A percentile compares a stretch with the other conserved stretches of the same genome.
These are phyloP conservation scores for Microtus pennsylvanicus DNA, from an alignment of 2,113 vertebrate genomes.

Conservation along the genomic window DNA sequence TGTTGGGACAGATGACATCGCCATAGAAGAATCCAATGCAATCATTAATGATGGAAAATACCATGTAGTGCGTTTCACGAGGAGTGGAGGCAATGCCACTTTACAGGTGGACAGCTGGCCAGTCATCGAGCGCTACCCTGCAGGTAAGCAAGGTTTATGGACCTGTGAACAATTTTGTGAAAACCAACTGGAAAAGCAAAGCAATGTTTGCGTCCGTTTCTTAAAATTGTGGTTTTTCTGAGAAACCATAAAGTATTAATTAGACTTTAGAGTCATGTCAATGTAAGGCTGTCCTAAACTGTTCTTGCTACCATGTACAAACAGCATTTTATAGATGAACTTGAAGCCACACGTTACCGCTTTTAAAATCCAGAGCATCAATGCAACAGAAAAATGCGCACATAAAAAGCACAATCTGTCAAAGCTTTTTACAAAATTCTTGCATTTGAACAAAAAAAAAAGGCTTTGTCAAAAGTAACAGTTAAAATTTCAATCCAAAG, in stretches of 20 bases:
- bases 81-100: slow-evolving; percentile 99
- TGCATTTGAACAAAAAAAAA: slow-evolving; percentile 82
- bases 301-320: slow-evolving; percentile 78
- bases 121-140: slow-evolving; percentile 98
- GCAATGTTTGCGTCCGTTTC: slow-evolving; percentile 69
- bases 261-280: slow-evolving; percentile 75
- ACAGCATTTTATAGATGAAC: slow-evolving; percentile 84
- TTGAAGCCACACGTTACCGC: slow-evolving; percentile 78
- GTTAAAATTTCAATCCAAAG: slow-evolving; percentile 57
- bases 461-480: slow-evolving; percentile 96
- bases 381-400: slow-evolving; percentile 78
- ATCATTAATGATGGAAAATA: slow-evolving; percentile 99
- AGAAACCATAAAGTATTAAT: slow-evolving; percentile 72
- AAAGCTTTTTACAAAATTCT: slow-evolving; percentile 80
- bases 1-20: slow-evolving; percentile 99
- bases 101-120: slow-evolving; percentile 99
- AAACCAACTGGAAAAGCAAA: slow-evolving; percentile 49
- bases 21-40: slow-evolving; percentile 97
- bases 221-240: slow-evolving; percentile 62
- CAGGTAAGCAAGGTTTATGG: slow-evolving; percentile 91
- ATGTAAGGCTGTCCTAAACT: slow-evolving; percentile 78
- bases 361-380: slow-evolving; percentile 84
- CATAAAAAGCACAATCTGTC: slow-evolving; percentile 76
- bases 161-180: slow-evolving; percentile 39
- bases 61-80: slow-evolving; percentile 98